These are phyloP conservation scores for Cichladusa arquata DNA, from an alignment of 2,113 vertebrate genomes.

Conservation along the genomic window DNA sequence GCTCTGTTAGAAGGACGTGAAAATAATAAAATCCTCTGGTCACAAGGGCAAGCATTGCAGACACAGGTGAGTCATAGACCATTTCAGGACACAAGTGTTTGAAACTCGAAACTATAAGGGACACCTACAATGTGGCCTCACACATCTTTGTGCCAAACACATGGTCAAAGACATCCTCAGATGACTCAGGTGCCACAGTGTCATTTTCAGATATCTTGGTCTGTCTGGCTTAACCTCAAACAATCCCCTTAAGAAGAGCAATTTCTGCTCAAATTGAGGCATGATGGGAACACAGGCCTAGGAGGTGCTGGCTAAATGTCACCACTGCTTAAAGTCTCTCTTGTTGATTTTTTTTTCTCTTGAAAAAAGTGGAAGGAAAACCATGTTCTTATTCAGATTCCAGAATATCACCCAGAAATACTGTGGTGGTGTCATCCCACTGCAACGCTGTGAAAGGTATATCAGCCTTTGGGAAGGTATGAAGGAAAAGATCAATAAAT, in stretches of 20 bases:
- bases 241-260: neutral
- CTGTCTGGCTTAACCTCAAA: neutral
- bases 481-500: neutral
- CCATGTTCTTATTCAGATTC: neutral
- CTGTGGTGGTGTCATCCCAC: neutral
- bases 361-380: neutral
- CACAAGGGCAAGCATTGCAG: neutral
- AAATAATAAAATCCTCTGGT: conserved; percentile 18
- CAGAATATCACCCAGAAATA: neutral
- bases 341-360: neutral
- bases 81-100: neutral
- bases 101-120: neutral
- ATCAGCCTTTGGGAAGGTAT: neutral
- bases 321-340: neutral
- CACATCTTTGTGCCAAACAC: neutral
- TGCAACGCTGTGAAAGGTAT: neutral
- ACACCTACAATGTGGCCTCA: neutral
- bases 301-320: neutral
- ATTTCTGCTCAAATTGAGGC: neutral
- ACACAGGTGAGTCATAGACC: neutral
- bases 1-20: neutral
- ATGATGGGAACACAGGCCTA: neutral
- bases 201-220: neutral
- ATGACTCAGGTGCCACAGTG: neutral
- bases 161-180: neutral